Percentiles rank a stretch among this genome's conserved stretches.
phyloP scores from a whole-genome alignment of 2,888 invertebrate genomes.

The Philaethria dido region DNA sequence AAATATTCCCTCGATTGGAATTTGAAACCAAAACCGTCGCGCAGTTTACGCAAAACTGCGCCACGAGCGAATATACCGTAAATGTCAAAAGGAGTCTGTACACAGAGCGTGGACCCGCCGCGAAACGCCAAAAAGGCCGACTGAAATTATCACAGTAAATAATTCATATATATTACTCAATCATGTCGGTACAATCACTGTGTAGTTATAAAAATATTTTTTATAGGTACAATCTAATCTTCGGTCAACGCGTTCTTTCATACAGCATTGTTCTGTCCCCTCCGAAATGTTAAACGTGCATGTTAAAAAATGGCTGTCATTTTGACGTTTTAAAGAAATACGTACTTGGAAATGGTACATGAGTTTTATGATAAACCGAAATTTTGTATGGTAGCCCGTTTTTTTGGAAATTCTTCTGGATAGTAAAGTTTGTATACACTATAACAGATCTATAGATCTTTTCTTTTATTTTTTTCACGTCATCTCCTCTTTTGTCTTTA shows the following conservation, averaged over 20 bases:
- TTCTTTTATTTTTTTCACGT: too few relatives aligned
- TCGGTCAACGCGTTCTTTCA: slow-evolving; percentile 59
- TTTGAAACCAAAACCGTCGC: background rate
- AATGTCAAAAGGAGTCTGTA: slow-evolving; percentile 48
- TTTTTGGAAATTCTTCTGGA: too few relatives aligned
- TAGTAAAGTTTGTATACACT: too few relatives aligned
- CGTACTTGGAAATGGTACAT: slow-evolving; percentile 2
- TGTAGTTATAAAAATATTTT: slow-evolving; percentile 60
- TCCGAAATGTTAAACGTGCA: slow-evolving; percentile 40
- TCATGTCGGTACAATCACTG: slow-evolving; percentile 70
- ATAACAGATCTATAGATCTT: too few relatives aligned
- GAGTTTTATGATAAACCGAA: background rate
- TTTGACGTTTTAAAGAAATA: slow-evolving; percentile 32
- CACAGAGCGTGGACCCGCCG: slow-evolving; percentile 45
- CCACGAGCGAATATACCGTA: slow-evolving; percentile 30
- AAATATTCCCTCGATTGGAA: background rate
- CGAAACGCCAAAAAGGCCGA: slow-evolving; percentile 66
- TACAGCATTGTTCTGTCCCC: slow-evolving; percentile 64
- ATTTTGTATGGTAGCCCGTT: background rate
- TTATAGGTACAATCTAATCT: slow-evolving; percentile 54
- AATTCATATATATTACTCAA: slow-evolving; percentile 81
- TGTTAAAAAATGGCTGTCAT: slow-evolving; percentile 38
- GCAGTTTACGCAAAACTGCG: slow-evolving; percentile 7
- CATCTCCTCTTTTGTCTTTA: too few relatives aligned
- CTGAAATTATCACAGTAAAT: slow-evolving; percentile 78